Conservation (phyloP, 1,140 invertebrate species). For the Gyrodactylus bullatarudis region DNA sequence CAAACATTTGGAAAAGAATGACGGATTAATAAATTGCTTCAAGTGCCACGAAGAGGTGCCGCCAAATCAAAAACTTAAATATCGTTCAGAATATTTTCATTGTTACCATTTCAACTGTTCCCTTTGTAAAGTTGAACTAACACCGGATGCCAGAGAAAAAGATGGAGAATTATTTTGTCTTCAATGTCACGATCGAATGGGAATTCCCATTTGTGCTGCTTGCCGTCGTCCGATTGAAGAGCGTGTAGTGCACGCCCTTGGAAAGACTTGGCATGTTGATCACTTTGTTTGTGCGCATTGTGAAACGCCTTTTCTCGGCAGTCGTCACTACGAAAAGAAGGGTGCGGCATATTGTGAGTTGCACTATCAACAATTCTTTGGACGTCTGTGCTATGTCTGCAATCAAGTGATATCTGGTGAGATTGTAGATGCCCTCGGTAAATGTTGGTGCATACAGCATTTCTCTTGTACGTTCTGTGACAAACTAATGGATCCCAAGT, state of each 20-base stretch:
- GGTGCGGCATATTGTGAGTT: conserved; percentile 93
- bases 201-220: conserved; percentile 64
- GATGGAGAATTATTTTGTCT: conserved; percentile 78
- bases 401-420: conserved; percentile 88
- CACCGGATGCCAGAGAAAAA: conserved; percentile 62
- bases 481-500: conserved; percentile 73
- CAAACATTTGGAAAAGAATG: conserved; percentile 33
- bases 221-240: conserved; percentile 73
- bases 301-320: conserved; percentile 91
- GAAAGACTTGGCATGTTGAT: conserved; percentile 98
- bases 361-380: conserved; percentile 89
- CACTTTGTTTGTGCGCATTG: conserved; percentile 98
- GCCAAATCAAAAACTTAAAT: conserved; percentile 55
- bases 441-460: conserved; percentile 96
- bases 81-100: conserved; percentile 80
- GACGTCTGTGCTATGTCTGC: conserved; percentile 87
- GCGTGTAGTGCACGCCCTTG: conserved; percentile 69
- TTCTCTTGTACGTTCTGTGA: conserved; percentile 95
- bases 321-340: conserved; percentile 92
- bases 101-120: conserved; percentile 96
- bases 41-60: conserved; percentile 34
- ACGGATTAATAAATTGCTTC: background rate
- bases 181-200: conserved; percentile 95
- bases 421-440: conserved; percentile 90
- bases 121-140: conserved; percentile 32